phyloP scores from a whole-genome alignment of 2,797 vertebrate species.

The Microhierax caerulescens region DNA sequence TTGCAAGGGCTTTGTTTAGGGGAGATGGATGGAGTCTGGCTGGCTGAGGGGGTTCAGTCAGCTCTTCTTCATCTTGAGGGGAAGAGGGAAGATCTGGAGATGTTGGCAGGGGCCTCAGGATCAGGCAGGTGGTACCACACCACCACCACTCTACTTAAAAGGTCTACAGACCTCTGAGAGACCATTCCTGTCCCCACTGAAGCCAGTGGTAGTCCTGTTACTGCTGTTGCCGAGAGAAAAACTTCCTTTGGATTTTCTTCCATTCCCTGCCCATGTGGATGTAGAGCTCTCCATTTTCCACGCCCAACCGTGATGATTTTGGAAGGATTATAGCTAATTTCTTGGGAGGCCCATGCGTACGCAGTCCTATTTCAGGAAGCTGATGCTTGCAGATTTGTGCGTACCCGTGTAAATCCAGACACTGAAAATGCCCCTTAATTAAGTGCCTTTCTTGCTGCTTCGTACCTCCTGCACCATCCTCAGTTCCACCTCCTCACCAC shows the following conservation, averaged over 20 bases:
- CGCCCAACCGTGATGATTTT: background rate
- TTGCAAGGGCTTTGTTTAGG: background rate
- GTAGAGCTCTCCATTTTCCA: fast-evolving
- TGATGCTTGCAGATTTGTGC: background rate
- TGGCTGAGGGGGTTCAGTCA: fast-evolving
- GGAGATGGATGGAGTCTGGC: background rate
- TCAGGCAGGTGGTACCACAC: background rate
- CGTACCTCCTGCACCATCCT: background rate
- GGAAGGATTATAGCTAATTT: background rate
- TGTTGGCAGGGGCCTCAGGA: background rate
- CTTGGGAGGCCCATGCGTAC: background rate
- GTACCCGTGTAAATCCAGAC: background rate
- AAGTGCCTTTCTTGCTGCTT: background rate
- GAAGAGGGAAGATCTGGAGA: background rate
- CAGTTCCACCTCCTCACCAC: background rate
- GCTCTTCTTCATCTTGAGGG: background rate
- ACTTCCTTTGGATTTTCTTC: background rate
- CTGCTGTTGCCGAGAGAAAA: background rate
- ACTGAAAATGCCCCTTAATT: background rate
- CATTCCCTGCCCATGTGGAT: background rate
- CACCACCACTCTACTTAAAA: background rate
- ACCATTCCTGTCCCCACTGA: fast-evolving
- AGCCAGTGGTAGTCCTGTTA: background rate
- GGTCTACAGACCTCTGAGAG: background rate
- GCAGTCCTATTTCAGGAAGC: background rate